Evolutionary conservation across 2,797 vertebrate species (phyloP).

Genomic region (Halcyon chelicuti): DNA sequence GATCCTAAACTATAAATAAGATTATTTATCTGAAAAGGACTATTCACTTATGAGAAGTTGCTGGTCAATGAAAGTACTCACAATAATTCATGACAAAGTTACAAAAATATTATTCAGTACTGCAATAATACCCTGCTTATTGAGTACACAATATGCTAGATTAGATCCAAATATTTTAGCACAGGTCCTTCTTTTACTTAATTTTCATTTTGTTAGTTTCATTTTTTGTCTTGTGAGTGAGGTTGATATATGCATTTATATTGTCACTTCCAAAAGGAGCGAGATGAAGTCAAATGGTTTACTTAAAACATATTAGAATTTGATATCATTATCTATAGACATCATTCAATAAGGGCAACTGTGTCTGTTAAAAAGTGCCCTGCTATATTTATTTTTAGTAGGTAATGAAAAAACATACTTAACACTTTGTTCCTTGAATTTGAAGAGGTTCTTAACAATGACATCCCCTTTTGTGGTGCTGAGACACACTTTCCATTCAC

Average conservation of each 20-base stretch:
- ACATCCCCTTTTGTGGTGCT: background rate
- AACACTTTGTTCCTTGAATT: conserved; percentile 38
- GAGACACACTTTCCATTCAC: conserved; percentile 27
- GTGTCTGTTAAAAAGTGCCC: background rate
- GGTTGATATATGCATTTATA: background rate
- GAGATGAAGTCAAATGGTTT: background rate
- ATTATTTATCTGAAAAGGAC: background rate
- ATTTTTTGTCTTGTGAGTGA: background rate
- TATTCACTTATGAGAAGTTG: background rate
- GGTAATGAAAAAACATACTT: background rate
- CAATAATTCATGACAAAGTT: background rate
- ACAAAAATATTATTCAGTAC: background rate
- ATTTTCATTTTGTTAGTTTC: background rate
- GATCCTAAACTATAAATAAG: background rate
- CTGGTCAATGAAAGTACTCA: background rate
- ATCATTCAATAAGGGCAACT: background rate
- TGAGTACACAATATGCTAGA: background rate
- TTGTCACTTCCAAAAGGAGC: background rate
- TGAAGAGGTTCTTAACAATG: background rate
- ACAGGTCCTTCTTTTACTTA: background rate
- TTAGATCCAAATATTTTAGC: background rate
- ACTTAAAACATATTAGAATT: background rate
- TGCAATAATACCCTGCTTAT: background rate
- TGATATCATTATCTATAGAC: background rate
- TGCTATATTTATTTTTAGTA: conserved; percentile 24